Evolutionary conservation across 2,797 vertebrate genomes (phyloP).

Genomic region (Gallinago solitaria): DNA sequence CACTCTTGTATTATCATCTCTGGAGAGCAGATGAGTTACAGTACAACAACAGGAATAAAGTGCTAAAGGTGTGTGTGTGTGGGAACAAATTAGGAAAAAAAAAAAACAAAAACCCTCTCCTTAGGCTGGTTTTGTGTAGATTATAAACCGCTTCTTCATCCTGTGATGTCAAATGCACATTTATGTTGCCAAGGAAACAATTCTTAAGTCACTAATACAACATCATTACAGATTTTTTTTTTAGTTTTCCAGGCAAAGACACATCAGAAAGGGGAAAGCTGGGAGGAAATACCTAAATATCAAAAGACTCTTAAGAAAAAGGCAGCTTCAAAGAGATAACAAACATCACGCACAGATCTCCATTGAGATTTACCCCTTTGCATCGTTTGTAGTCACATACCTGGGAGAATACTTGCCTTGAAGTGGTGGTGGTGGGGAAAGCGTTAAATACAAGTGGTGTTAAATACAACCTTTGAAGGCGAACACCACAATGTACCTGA

Average conservation of each 20-base stretch:
- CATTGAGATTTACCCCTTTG: conserved; percentile 5
- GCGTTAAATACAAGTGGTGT: conserved; percentile 10
- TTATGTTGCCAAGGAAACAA: background rate
- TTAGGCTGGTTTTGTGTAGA: background rate
- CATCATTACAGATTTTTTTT: background rate
- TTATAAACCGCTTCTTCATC: background rate
- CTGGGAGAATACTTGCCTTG: conserved; percentile 49
- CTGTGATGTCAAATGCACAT: background rate
- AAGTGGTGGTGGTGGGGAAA: background rate
- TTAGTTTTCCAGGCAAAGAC: background rate
- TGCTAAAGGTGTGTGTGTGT: background rate
- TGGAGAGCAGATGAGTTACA: background rate
- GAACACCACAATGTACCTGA: conserved; percentile 10
- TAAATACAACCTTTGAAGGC: conserved; percentile 35
- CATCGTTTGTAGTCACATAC: conserved; percentile 45
- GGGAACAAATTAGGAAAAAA: background rate
- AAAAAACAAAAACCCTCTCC: background rate
- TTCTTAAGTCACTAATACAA: conserved; percentile 5
- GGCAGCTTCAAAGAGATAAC: conserved; percentile 39
- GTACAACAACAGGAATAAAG: background rate
- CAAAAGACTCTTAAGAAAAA: conserved; percentile 15
- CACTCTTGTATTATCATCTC: background rate
- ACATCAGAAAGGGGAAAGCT: conserved; percentile 10
- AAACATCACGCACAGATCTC: background rate
- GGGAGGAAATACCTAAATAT: conserved; percentile 23